Evolutionary conservation across 2,113 vertebrate species (phyloP).

Genomic region (Bucco capensis): DNA sequence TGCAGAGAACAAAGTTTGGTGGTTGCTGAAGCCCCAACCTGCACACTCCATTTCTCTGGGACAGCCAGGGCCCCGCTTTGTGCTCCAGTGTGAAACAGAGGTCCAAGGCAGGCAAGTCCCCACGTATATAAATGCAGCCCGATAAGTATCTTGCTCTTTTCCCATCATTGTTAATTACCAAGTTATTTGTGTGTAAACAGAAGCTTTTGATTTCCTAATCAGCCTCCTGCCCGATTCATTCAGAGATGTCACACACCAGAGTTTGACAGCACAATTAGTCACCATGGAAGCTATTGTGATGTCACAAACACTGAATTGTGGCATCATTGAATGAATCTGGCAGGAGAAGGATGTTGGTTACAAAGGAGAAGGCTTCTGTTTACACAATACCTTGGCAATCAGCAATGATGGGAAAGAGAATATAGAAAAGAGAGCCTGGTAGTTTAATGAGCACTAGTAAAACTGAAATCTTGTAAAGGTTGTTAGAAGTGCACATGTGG

Average conservation of each 20-base stretch:
- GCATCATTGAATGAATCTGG: conserved; percentile 60
- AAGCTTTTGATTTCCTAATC: conserved; percentile 57
- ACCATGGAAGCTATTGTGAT: conserved; percentile 68
- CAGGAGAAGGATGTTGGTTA: conserved; percentile 51
- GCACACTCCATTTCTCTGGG: not conserved
- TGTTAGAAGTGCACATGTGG: not conserved
- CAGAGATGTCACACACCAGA: conserved; percentile 49
- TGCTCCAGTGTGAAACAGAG: conserved; percentile 16
- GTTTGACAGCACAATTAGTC: conserved; percentile 66
- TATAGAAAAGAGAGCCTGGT: conserved; percentile 13
- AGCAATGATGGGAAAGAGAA: conserved; percentile 37
- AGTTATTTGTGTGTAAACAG: conserved; percentile 59
- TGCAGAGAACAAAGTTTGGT: not conserved
- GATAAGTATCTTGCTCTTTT: conserved; percentile 54
- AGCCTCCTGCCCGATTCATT: conserved; percentile 49
- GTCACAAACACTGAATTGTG: conserved; percentile 61
- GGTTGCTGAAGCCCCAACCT: not conserved
- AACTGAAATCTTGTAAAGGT: not conserved
- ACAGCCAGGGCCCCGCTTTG: not conserved
- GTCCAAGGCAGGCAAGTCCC: conserved; percentile 22
- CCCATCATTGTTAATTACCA: conserved; percentile 62
- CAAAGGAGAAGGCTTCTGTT: conserved; percentile 54
- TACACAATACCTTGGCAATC: conserved; percentile 52
- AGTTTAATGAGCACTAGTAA: conserved; percentile 40
- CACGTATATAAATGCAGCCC: conserved; percentile 52